Conservation (phyloP, 1,140 invertebrate genomes). For the Sycophila sp. region DNA sequence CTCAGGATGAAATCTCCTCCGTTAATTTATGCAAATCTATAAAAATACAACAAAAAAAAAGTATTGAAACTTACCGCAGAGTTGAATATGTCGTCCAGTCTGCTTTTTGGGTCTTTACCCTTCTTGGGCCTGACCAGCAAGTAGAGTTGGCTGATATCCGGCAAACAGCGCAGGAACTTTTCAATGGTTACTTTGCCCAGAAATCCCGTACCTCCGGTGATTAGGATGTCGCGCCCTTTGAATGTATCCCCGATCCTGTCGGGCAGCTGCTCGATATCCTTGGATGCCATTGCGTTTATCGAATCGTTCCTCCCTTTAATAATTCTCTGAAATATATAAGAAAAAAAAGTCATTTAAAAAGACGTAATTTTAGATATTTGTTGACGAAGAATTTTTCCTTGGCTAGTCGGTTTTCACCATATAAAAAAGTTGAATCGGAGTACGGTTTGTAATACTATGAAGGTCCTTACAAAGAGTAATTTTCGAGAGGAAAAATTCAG, state of each 20-base stretch:
- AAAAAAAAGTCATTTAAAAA: neutral
- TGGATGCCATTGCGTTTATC: conserved; percentile 13
- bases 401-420: too few species aligned
- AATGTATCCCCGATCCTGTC: conserved; percentile 62
- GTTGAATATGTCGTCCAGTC: conserved; percentile 76
- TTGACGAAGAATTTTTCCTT: too few species aligned
- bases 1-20: too few species aligned
- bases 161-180: conserved; percentile 74
- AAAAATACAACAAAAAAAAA: neutral
- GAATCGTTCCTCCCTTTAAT: neutral
- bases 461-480: too few species aligned
- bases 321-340: neutral
- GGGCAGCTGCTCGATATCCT: conserved; percentile 48
- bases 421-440: too few species aligned
- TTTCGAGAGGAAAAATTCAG: too few species aligned
- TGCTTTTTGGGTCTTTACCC: conserved; percentile 76
- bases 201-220: conserved; percentile 75
- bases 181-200: conserved; percentile 79
- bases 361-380: too few species aligned
- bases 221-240: conserved; percentile 66
- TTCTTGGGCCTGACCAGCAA: conserved; percentile 83
- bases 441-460: too few species aligned
- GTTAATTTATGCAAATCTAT: too few species aligned
- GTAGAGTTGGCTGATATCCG: conserved; percentile 78
- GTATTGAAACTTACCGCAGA: conserved; percentile 67